A percentile compares a stretch with the other conserved stretches of the same genome.
Evolutionary conservation across 1,140 invertebrate genomes (phyloP).

Genomic region (Penaeus vannamei): DNA sequence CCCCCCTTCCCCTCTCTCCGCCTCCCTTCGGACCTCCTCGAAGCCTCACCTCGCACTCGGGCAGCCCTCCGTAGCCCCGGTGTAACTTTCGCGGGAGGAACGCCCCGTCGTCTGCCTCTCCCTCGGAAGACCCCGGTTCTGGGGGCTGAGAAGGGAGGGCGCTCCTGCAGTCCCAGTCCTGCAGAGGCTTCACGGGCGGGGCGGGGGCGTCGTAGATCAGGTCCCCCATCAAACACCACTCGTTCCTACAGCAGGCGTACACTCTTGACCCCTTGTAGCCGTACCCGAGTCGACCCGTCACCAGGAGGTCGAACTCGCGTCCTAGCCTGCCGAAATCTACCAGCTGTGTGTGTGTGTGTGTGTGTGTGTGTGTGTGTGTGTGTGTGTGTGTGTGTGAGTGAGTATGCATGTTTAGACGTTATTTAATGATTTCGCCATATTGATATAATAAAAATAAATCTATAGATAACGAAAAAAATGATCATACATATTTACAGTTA

Average conservation of each 20-base stretch:
- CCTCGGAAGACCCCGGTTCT: constrained; percentile 29
- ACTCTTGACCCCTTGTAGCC: constrained; percentile 58
- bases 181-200: neutral
- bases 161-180: neutral
- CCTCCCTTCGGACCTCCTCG: neutral
- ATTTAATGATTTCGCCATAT: too few relatives aligned
- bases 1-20: neutral
- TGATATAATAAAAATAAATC: neutral
- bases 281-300: constrained; percentile 33
- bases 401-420: neutral
- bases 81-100: neutral
- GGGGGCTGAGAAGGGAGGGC: neutral
- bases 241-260: constrained; percentile 52
- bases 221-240: constrained; percentile 56
- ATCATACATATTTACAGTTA: neutral
- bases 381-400: constrained; percentile 41
- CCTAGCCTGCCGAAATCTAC: constrained; percentile 17
- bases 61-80: constrained; percentile 17
- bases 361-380: constrained; percentile 35
- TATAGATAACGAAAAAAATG: neutral
- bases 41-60: neutral
- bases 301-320: constrained; percentile 30
- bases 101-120: constrained; percentile 14
- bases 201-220: constrained; percentile 26
- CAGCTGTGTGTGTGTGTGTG: constrained; percentile 12